phyloP scores from a whole-genome alignment of 1,140 invertebrate species.

The Xylocopa sonorina region DNA sequence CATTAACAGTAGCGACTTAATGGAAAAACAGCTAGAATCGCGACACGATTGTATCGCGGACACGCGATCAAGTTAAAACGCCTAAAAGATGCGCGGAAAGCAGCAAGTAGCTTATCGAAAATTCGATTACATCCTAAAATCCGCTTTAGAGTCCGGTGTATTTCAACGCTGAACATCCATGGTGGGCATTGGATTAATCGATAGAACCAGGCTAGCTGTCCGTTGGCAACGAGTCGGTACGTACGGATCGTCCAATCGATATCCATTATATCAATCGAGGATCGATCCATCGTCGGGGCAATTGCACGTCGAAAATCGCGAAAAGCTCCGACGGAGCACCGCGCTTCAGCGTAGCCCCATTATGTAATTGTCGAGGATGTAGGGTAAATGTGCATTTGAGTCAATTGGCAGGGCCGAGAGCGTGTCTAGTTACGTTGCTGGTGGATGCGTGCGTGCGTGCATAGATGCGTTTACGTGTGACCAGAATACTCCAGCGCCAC shows the following conservation, averaged over 20 bases:
- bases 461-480: slow-evolving; percentile 49
- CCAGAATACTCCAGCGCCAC: slow-evolving; percentile 61
- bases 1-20: no score
- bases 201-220: neutral
- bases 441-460: slow-evolving; percentile 26
- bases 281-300: neutral
- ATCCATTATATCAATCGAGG: neutral
- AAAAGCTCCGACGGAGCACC: slow-evolving; percentile 51
- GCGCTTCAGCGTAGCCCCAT: slow-evolving; percentile 62
- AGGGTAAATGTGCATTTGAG: slow-evolving; percentile 81
- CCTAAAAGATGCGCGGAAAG: no score
- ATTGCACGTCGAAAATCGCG: slow-evolving; percentile 21
- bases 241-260: neutral
- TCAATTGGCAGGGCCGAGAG: slow-evolving; percentile 76
- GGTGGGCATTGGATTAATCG: neutral
- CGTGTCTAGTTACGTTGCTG: slow-evolving; percentile 59
- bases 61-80: no score
- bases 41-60: no score
- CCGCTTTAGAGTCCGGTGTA: no score
- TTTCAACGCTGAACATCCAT: no score
- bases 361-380: slow-evolving; percentile 79
- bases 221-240: neutral
- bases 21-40: no score
- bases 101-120: no score
- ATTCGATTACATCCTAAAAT: no score